Evolutionary conservation across 2,888 invertebrate genomes (phyloP), one percentile per base, ranked within the genome.

Genomic region (Lamellibrachia satsuma): DNA sequence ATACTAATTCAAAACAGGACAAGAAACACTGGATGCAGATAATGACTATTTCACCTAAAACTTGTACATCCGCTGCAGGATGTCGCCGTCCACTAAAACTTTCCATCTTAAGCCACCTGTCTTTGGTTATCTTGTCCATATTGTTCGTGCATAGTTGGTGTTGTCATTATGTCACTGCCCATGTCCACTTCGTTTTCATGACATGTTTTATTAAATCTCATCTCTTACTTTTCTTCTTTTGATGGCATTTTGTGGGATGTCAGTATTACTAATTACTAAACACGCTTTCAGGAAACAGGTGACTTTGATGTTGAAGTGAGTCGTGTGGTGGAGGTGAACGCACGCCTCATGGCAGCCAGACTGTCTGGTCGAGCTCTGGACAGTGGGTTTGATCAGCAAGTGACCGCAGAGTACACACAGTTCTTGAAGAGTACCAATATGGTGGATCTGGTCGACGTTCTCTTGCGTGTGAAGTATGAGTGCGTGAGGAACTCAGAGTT

Each of bases 271-370:
- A 39, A 39, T 39, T 39, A 39, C 39, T 75, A 92, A 39, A 90
- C 15, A 22, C 57, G 92, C 39, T 90, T 92, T 57, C 57, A 93
- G 92, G 52, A 55, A 8, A 91, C 52, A 52, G 94, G 94, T 7
- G 95, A 95, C 52, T 95, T 94, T 94, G 95, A 95, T 93, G 95
- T 95, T 7, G 95, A 95, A 91, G 94, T 94, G 27, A 95, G 95
- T 92, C 93, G 94, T 91, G 95, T 95, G 0, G 91, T 95, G 9
- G 94, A 95, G 52, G 93, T 94, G 55, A 93, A 93, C 94, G 94
- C 91, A 94, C 94, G 60, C 27, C 91, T 93, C 9, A 93, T 94
- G 15, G 22, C 39, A 15, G 92, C n/a, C 15, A 75, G 75, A 75
- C 75, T 75, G 22, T 22, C 6, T 6, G 22, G 75, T 22, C 22